These are phyloP conservation scores for Odontophorus gujanensis DNA, from an alignment of 2,113 vertebrate genomes.

Conservation along the genomic window DNA sequence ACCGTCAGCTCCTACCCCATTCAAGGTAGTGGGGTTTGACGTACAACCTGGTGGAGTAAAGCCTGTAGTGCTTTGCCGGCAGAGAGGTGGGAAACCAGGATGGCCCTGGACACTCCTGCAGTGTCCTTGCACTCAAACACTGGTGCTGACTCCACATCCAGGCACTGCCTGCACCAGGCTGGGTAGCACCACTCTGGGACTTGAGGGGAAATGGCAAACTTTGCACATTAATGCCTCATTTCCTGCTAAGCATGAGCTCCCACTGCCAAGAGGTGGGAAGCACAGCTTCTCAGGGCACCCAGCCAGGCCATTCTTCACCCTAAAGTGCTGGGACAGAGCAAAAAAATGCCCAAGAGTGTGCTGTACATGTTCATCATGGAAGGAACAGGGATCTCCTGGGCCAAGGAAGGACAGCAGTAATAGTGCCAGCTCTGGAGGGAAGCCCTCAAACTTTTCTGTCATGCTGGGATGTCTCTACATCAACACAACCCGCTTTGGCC, in stretches of 20 bases:
- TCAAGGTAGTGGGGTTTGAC: no score
- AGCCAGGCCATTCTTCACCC: background rate
- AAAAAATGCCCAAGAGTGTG: background rate
- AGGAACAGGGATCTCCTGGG: background rate
- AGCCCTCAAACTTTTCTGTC: background rate
- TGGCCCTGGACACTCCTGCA: background rate
- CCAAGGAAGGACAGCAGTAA: background rate
- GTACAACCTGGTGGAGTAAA: no score
- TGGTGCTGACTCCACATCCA: background rate
- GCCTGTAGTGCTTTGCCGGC: background rate
- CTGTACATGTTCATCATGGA: background rate
- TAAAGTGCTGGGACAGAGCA: background rate
- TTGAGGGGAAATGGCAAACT: background rate
- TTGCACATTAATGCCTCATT: background rate
- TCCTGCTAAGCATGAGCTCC: background rate
- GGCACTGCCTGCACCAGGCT: background rate
- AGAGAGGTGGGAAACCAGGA: background rate
- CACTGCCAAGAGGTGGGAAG: background rate
- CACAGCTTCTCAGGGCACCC: background rate
- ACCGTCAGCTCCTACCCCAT: background rate
- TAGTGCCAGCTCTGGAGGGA: background rate
- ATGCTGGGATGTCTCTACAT: rapidly evolving
- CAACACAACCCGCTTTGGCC: background rate
- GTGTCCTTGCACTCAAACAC: rapidly evolving
- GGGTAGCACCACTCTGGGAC: background rate